These are phyloP conservation scores for Pachyramphus minor DNA, from an alignment of 2,113 vertebrate species.

Conservation along the genomic window DNA sequence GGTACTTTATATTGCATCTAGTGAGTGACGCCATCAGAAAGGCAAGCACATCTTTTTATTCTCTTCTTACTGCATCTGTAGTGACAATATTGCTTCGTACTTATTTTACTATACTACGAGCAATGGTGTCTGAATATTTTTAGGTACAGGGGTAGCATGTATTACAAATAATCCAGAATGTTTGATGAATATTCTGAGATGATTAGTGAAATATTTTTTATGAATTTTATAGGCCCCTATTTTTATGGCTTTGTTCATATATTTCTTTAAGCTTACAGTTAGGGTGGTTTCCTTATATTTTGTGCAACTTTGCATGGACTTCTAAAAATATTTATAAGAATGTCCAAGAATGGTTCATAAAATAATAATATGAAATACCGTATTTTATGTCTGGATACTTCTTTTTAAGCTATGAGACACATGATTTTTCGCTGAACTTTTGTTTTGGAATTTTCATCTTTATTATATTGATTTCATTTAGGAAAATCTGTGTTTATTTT, in stretches of 20 bases:
- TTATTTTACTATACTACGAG: neutral
- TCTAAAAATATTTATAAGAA: neutral
- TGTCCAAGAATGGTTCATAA: neutral
- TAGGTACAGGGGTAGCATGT: neutral
- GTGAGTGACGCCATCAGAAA: rapidly evolving
- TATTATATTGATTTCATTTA: neutral
- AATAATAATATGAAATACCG: neutral
- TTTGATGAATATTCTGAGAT: neutral
- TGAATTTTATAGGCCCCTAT: rapidly evolving
- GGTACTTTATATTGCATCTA: neutral
- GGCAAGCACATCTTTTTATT: neutral
- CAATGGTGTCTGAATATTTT: neutral
- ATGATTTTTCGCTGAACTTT: neutral
- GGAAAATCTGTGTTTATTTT: constrained; percentile 14
- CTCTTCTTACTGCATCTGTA: neutral
- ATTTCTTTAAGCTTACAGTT: neutral
- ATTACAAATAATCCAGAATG: neutral
- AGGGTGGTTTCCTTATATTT: neutral
- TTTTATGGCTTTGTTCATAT: neutral
- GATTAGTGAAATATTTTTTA: neutral
- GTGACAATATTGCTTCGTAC: neutral
- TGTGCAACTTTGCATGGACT: neutral
- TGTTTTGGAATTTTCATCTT: neutral
- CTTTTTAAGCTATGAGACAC: neutral
- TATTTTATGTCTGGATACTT: neutral